Conservation (phyloP, 2,797 vertebrate species). For the Peromyscus aztecus region DNA sequence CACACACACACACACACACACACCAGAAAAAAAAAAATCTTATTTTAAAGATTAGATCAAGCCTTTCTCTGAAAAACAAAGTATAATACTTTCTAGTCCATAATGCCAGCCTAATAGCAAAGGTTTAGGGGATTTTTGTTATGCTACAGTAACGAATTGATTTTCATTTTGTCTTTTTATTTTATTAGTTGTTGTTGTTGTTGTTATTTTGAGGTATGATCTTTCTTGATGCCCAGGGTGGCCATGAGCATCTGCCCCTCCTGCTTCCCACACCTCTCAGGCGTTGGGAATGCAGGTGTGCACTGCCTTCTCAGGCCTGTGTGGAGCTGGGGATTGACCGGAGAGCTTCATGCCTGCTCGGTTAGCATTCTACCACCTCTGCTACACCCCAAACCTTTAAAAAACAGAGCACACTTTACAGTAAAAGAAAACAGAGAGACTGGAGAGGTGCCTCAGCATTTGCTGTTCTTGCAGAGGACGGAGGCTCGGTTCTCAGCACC, state of each 20-base stretch:
- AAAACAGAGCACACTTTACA: too few relatives aligned
- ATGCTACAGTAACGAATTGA: conserved; percentile 28
- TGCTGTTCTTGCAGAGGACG: background rate
- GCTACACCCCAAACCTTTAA: background rate
- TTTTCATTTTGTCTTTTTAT: conserved; percentile 64
- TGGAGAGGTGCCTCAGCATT: background rate
- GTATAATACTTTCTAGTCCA: conserved; percentile 47
- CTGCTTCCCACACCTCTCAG: background rate
- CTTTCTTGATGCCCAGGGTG: background rate
- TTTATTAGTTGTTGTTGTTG: background rate
- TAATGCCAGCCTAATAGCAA: conserved; percentile 8
- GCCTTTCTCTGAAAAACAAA: conserved; percentile 71
- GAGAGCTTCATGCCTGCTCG: background rate
- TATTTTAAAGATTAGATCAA: conserved; percentile 75
- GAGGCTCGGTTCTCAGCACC: background rate
- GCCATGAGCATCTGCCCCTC: background rate
- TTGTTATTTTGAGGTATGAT: background rate
- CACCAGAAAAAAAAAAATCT: conserved; percentile 32
- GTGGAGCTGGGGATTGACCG: background rate
- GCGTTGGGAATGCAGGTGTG: background rate
- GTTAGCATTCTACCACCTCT: background rate
- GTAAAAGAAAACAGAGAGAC: background rate
- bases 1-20: too few relatives aligned
- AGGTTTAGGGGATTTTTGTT: conserved; percentile 38
- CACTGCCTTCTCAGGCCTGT: background rate